Base-by-base conservation (phyloP, 2,888 invertebrate genomes). In the Conistra vaccinii region DNA sequence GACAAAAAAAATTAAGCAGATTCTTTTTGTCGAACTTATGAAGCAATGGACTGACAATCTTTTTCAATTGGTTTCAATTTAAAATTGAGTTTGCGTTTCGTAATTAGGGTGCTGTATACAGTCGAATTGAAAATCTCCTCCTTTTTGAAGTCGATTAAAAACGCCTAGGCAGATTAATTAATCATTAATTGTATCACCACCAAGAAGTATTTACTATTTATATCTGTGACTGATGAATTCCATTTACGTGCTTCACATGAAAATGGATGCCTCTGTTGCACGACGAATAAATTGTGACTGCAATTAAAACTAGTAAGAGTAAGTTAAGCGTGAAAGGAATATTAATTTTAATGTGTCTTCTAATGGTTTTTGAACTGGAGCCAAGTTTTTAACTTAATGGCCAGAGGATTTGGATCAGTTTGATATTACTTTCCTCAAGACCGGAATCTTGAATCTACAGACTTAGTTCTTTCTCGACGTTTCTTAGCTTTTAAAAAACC, bases 281-380 rank as follows among this genome's bases (percentile, higher is more conserved):
- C 12, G 35, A 35, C 4, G 39, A 61, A 68, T 70, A 73, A 69
- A 71, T 60, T 39, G 26, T 61, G 66, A 48, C 55, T 61, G 70
- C 73, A 85, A 78, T 85, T 85, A 75, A 62, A 82, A 76, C 73
- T 76, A 67, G 69, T 45, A 77, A 62, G 69, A 78, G 68, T 78
- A 51, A 76, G n/a, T 71, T 67, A 51, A 35, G 71, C 67, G 61
- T n/a, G 65, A 72, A 76, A 69, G 58, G 70, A 79, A 73, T 79
- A 73, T 84, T 85, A 85, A 85, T 79, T 82, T 82, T 74, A 81
- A 83, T 81, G 69, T 71, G 51, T 70, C 66, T 63, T 61, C 48
- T 85, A 85, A 85, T 82, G 53, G 61, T n/a, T 68, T 39, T 58
- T 79, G 60, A 78, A 63, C 51, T 65, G 69, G 35, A 61, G 72